Evolutionary conservation across 2,888 invertebrate species (phyloP).

Genomic region (Ethmia dodecea): DNA sequence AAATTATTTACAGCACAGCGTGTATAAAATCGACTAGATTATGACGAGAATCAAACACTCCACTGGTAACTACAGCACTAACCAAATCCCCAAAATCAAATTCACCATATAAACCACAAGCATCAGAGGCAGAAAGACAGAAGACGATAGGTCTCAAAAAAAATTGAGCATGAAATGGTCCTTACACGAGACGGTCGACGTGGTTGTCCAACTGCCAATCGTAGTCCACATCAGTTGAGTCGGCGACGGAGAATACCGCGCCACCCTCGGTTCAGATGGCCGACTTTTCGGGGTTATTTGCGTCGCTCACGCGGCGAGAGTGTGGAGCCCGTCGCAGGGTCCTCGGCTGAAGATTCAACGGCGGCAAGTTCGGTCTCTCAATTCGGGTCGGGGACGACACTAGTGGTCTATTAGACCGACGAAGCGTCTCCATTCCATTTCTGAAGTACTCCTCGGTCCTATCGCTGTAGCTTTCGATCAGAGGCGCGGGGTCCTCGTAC

Average conservation of each 20-base stretch:
- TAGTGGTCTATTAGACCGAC: constrained; percentile 78
- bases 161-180: too few species aligned
- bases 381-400: constrained; percentile 90
- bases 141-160: too few species aligned
- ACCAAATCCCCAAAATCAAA: too few species aligned
- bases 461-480: constrained; percentile 84
- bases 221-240: constrained; percentile 61
- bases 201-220: constrained; percentile 58
- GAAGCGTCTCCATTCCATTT: constrained; percentile 63
- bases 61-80: too few species aligned
- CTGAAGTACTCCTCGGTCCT: constrained; percentile 66
- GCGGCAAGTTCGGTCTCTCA: constrained; percentile 88
- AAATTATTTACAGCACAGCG: too few species aligned
- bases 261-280: constrained; percentile 73
- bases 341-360: constrained; percentile 81
- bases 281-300: constrained; percentile 63
- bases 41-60: too few species aligned
- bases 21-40: too few species aligned
- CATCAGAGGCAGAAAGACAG: too few species aligned
- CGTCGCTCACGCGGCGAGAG: constrained; percentile 70
- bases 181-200: constrained; percentile 65
- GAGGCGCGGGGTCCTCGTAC: constrained; percentile 86
- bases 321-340: constrained; percentile 71
- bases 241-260: constrained; percentile 76
- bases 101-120: too few species aligned